Evolutionary conservation across 1,140 invertebrate genomes (phyloP), one percentile per base, ranked within the genome.

Genomic region (Bombus superbus): DNA sequence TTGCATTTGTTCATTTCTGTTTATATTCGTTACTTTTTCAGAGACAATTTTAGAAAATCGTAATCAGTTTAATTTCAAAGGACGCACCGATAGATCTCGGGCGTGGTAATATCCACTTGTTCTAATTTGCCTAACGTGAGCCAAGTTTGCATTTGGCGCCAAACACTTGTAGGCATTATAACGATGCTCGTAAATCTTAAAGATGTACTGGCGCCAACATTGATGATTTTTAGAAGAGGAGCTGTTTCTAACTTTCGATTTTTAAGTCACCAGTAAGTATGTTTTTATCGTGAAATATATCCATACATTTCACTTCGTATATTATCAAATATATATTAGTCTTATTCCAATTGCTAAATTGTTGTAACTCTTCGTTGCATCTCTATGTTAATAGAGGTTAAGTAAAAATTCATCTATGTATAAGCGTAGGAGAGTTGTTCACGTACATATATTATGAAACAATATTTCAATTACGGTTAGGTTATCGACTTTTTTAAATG

Each of bases 51-150:
- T 53, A 53, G 47, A 77, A 77, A 69, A 22, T 69, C 32, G 42
- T 75, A 74, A 81, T 40, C 22, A 38, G 32, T 79, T 71, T 62
- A 79, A 84, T 44, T 79, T 71, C 79, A 72, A 78, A 57, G 32
- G 75, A 38, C n/a, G 57, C n/a, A 40, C n/a, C 64, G 44, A 53
- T 35, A 80, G 62, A 85, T 75, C n/a, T 18, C 53, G 8, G 57
- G 18, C n/a, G 35, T 57, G n/a, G 57, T 42, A 64, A 77, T 68
- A 74, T 68, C 59, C 84, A 86, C 64, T 89, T 83, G 80, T 89
- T 80, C 69, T 57, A 59, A 81, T 71, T 71, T 77, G 62, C 64
- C 62, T 81, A 44, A 22, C 28, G 66, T n/a, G 68, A 68, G 79
- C n/a, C 78, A 76, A 57, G 59, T 82, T 88, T 66, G 74, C 44